Evolutionary conservation across 30 jellyfish, hydroid and myxozoan genomes (phyloP).

Genomic region (Aurelia aurita): DNA sequence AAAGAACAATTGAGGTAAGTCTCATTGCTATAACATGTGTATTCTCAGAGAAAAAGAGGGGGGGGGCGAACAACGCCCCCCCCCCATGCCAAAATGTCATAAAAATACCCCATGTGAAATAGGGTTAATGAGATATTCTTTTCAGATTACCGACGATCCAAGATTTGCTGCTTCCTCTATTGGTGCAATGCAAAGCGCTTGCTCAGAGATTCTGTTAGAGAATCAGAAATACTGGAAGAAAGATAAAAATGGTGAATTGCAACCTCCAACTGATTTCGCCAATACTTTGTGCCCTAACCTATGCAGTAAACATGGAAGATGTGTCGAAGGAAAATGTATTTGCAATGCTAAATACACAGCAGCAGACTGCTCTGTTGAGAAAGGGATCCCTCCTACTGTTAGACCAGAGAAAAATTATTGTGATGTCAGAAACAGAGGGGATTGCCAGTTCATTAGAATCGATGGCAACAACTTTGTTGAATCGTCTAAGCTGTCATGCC

Average conservation of each 20-base stretch:
- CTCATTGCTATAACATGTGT: too few relatives aligned
- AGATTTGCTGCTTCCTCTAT: conserved; percentile 37
- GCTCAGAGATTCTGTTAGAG: conserved; percentile 62
- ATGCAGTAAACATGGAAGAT: conserved; percentile 75
- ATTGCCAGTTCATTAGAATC: conserved; percentile 67
- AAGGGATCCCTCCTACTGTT: conserved; percentile 40
- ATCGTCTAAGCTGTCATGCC: conserved; percentile 55
- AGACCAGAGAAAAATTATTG: conserved; percentile 45
- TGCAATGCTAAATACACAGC: conserved; percentile 66
- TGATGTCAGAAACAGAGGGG: conserved; percentile 60
- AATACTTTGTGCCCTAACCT: conserved; percentile 66
- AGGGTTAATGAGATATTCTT: not conserved
- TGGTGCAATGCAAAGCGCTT: conserved; percentile 37
- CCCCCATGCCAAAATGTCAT: too few relatives aligned
- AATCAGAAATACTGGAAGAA: conserved; percentile 53
- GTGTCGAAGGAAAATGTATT: conserved; percentile 70
- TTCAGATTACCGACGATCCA: conserved; percentile 35
- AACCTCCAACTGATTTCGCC: conserved; percentile 70
- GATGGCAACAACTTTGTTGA: conserved; percentile 67
- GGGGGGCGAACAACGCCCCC: too few relatives aligned
- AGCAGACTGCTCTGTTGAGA: conserved; percentile 75
- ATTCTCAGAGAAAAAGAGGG: too few relatives aligned
- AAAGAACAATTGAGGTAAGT: too few relatives aligned
- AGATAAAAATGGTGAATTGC: conserved; percentile 26
- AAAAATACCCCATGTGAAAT: too few relatives aligned